Percentiles rank a stretch among this genome's conserved stretches.
Evolutionary conservation across 2,113 vertebrate species (phyloP).

Genomic region (Mugil cephalus): DNA sequence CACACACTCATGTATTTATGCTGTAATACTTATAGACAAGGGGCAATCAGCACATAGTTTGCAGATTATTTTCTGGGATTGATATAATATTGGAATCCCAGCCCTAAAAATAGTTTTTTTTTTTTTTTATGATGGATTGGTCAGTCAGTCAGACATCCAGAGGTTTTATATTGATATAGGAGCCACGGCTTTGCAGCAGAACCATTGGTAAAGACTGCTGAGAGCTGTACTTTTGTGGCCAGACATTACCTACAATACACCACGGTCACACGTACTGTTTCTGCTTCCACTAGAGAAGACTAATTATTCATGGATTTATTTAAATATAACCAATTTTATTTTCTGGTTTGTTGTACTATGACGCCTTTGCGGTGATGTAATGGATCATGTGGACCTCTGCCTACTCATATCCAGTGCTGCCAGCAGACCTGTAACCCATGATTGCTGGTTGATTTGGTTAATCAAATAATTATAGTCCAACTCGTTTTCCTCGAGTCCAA

Average conservation of each 20-base stretch:
- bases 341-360: not conserved
- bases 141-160: slow-evolving; percentile 34
- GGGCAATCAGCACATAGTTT: slow-evolving; percentile 49
- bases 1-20: slow-evolving; percentile 19
- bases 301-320: slow-evolving; percentile 19
- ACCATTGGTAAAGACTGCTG: slow-evolving; percentile 36
- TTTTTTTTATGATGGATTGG: slow-evolving; percentile 39
- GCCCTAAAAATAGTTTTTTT: slow-evolving; percentile 16
- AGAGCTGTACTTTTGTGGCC: slow-evolving; percentile 19
- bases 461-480: too few relatives aligned
- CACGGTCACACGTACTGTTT: not conserved
- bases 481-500: too few relatives aligned
- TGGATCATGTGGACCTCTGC: too few relatives aligned
- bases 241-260: slow-evolving; percentile 17
- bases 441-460: too few relatives aligned
- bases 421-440: too few relatives aligned
- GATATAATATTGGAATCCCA: slow-evolving; percentile 8
- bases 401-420: too few relatives aligned
- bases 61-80: slow-evolving; percentile 24
- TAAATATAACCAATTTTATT: slow-evolving; percentile 11
- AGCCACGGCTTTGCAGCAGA: slow-evolving; percentile 40
- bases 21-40: slow-evolving; percentile 21
- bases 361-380: not conserved
- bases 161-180: slow-evolving; percentile 8
- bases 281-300: not conserved